Evolutionary conservation across 1,140 invertebrate species (phyloP).

Genomic region (Mactra quadrangularis): DNA sequence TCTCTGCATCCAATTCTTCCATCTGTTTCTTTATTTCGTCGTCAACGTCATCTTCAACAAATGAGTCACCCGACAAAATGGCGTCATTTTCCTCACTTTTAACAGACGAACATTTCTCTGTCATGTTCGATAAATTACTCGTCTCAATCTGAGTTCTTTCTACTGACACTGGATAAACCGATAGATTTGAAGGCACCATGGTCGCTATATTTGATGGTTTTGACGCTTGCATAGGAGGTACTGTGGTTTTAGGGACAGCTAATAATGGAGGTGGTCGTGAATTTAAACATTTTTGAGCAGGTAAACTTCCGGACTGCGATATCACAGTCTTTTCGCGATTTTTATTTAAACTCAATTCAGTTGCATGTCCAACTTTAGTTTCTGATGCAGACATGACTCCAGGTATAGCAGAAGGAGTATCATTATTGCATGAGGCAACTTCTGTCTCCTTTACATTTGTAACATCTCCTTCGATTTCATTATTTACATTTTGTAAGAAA

Average conservation of each 20-base stretch:
- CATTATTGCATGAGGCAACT: no score
- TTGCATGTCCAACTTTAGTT: neutral
- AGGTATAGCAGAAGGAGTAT: neutral
- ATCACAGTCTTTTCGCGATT: neutral
- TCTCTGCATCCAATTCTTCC: slow-evolving; percentile 50
- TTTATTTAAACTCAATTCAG: neutral
- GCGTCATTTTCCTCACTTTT: neutral
- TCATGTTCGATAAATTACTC: neutral
- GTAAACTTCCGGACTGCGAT: neutral
- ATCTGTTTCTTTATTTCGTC: slow-evolving; percentile 53
- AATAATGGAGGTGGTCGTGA: slow-evolving; percentile 3
- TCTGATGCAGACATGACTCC: neutral
- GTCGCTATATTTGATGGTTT: no score
- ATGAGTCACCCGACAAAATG: no score
- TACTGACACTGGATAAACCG: neutral
- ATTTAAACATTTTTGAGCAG: neutral
- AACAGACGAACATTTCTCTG: neutral
- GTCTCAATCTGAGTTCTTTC: neutral
- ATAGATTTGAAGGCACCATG: neutral
- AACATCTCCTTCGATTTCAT: no score
- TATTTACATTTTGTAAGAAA: slow-evolving; percentile 13
- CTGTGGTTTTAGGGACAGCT: neutral
- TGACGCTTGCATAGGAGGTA: neutral
- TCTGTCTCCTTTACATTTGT: no score
- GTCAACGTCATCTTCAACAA: slow-evolving; percentile 21